Conservation (phyloP, 2,888 invertebrate genomes). For the Bibio marci region DNA sequence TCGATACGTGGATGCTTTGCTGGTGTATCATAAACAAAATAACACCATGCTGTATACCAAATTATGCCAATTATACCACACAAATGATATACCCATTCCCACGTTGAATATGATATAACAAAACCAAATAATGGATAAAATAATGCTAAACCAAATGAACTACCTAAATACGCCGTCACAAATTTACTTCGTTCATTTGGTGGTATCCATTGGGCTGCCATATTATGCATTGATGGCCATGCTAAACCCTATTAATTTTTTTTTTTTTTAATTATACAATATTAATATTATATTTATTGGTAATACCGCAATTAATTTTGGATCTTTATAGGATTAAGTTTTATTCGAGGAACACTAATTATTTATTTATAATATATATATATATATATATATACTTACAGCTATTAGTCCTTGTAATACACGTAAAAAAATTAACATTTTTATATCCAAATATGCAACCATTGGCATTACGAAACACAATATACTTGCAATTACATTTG, state of each 20-base stretch:
- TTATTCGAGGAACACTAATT: too few relatives aligned
- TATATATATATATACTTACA: slow-evolving; percentile 38
- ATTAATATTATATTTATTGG: too few relatives aligned
- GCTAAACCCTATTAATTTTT: slow-evolving; percentile 17
- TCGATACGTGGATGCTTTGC: slow-evolving; percentile 39
- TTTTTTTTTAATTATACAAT: too few relatives aligned
- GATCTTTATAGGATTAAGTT: too few relatives aligned
- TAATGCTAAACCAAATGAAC: slow-evolving; percentile 36
- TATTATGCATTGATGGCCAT: slow-evolving; percentile 51
- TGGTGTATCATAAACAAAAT: slow-evolving; percentile 38
- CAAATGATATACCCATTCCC: slow-evolving; percentile 46
- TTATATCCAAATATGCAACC: slow-evolving; percentile 38
- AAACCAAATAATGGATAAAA: slow-evolving; percentile 44
- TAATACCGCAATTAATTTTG: too few relatives aligned
- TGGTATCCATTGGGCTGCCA: slow-evolving; percentile 61
- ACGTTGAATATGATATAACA: slow-evolving; percentile 37
- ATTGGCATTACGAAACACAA: slow-evolving; percentile 47
- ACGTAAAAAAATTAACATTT: slow-evolving; percentile 38
- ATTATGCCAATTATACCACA: slow-evolving; percentile 34
- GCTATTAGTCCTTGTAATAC: slow-evolving; percentile 50
- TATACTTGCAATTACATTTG: slow-evolving; percentile 43
- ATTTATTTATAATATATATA: too few relatives aligned
- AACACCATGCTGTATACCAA: slow-evolving; percentile 41
- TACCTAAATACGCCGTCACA: slow-evolving; percentile 5
- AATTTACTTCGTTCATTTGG: slow-evolving; percentile 37